A percentile compares a stretch with the other conserved stretches of the same genome.
phyloP scores from a whole-genome alignment of 2,113 vertebrate genomes.

The Eretmochelys imbricata region DNA sequence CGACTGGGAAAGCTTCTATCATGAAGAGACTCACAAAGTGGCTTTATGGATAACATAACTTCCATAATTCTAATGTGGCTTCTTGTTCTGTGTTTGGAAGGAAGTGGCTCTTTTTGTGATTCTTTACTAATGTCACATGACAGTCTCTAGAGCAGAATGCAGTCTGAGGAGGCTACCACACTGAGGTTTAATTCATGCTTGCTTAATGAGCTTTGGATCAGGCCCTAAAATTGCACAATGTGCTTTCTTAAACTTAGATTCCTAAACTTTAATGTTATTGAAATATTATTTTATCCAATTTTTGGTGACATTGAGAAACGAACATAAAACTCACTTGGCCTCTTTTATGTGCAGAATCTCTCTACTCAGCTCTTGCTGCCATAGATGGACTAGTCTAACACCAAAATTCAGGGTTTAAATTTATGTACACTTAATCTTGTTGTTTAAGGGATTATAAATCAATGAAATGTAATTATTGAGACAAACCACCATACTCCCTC shows the following conservation, averaged over 20 bases:
- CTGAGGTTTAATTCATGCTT: neutral
- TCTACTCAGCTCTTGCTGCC: neutral
- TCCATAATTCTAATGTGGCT: neutral
- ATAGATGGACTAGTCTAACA: neutral
- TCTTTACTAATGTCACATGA: neutral
- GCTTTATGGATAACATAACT: neutral
- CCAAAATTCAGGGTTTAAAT: neutral
- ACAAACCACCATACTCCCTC: neutral
- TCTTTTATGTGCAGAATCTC: neutral
- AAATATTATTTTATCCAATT: neutral
- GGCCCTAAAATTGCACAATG: neutral
- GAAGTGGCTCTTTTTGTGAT: neutral
- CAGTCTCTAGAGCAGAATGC: neutral
- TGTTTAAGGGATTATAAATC: slow-evolving; percentile 5
- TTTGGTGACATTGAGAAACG: neutral
- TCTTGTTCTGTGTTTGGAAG: neutral
- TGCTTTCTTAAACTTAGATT: neutral
- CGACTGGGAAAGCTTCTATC: neutral
- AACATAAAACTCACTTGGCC: neutral
- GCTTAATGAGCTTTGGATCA: neutral
- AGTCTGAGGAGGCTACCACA: neutral
- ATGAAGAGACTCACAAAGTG: neutral
- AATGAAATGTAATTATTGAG: slow-evolving; percentile 23
- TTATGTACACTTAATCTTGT: slow-evolving; percentile 9
- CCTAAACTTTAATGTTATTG: neutral